Percentiles rank a stretch among this genome's conserved stretches.
These are phyloP conservation scores for Synergus umbraculus DNA, from an alignment of 2,888 invertebrate genomes.

Conservation along the genomic window DNA sequence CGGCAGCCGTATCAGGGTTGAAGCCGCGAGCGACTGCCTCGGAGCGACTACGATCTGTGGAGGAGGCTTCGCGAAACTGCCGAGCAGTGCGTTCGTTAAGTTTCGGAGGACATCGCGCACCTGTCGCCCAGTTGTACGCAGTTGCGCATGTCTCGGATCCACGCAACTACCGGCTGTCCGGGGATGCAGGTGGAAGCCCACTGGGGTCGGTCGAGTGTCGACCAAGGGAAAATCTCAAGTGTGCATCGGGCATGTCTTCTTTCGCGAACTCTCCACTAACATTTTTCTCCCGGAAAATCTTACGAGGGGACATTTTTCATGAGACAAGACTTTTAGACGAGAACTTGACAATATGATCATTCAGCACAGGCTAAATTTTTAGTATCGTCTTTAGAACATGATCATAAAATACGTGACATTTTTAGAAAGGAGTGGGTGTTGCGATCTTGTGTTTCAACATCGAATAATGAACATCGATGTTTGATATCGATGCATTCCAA, in stretches of 20 bases:
- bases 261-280: conserved; percentile 6
- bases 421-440: no score
- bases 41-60: conserved; percentile 18
- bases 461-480: no score
- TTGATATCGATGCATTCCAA: no score
- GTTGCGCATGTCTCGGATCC: conserved; percentile 67
- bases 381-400: no score
- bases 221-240: conserved; percentile 44
- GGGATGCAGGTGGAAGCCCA: conserved; percentile 54
- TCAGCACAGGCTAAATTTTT: not conserved
- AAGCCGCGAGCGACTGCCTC: conserved; percentile 70
- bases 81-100: conserved; percentile 54
- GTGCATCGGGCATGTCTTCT: conserved; percentile 36
- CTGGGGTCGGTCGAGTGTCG: conserved; percentile 52
- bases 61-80: conserved; percentile 49
- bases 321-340: not conserved
- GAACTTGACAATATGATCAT: not conserved
- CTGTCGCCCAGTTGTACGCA: conserved; percentile 69
- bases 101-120: conserved; percentile 70
- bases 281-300: not conserved
- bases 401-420: no score
- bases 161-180: conserved; percentile 44
- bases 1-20: conserved; percentile 65
- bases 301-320: not conserved
- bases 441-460: no score